Conservation (phyloP, 2,888 invertebrate genomes). For the Mesorhabditis spiculigera region DNA sequence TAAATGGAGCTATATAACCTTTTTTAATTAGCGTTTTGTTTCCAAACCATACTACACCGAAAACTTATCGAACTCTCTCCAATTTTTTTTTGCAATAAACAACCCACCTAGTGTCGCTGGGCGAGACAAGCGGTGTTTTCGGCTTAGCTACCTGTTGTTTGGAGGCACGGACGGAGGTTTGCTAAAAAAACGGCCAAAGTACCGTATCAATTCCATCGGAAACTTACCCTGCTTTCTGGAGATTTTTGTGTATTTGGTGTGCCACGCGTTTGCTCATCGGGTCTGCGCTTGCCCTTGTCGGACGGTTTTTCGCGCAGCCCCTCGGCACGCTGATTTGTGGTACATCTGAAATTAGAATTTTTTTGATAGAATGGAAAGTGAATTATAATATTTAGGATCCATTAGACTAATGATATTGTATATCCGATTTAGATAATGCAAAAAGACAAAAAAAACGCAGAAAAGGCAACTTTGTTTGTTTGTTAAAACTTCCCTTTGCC, state of each 20-base stretch:
- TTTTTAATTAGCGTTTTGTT: background rate
- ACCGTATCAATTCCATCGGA: background rate
- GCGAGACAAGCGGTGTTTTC: background rate
- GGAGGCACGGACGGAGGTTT: background rate
- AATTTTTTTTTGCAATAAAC: background rate
- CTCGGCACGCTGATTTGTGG: background rate
- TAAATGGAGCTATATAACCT: too few relatives aligned
- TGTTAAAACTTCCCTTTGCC: too few relatives aligned
- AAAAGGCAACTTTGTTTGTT: background rate
- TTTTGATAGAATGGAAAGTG: too few relatives aligned
- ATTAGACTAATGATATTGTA: too few relatives aligned
- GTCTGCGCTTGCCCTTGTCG: slow-evolving; percentile 2
- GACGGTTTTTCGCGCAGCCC: background rate
- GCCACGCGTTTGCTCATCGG: background rate
- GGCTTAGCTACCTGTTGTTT: slow-evolving; percentile 2
- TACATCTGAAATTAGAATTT: background rate
- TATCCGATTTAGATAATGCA: too few relatives aligned
- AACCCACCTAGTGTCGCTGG: background rate
- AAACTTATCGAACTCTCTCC: background rate
- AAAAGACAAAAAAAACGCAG: background rate
- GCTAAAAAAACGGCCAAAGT: background rate
- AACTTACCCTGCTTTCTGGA: background rate
- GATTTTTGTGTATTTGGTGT: background rate
- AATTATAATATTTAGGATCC: too few relatives aligned
- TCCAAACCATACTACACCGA: background rate